Base-by-base conservation (phyloP, 1,140 invertebrate genomes). In the Atta texana region DNA sequence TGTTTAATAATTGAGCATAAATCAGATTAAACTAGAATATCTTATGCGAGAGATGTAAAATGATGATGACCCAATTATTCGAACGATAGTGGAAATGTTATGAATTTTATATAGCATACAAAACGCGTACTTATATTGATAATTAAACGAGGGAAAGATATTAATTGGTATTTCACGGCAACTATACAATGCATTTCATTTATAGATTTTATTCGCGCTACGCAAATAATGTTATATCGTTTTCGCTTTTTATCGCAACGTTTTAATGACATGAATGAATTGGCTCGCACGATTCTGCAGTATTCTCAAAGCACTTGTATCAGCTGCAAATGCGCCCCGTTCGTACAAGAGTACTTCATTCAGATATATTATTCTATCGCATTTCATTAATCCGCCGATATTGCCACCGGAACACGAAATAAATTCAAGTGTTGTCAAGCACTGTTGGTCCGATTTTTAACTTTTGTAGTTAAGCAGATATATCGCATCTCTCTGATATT, bases 361-460 rank as follows among this genome's bases (percentile, higher is more conserved):
- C 28, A 72, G 34, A 75, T 31, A 64, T 84, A 88, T 84, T 74
- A 44, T 74, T 28, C 77, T 66, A 59, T 55, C 51, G 85, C 78
- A 82, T 90, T 89, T 86, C 68, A 86, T 88, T 91, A 87, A 92
- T 88, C 57, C 39, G 39, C 76, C 49, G 66, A 57, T 81, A 89
- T 81, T 28, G 49, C 75, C 53, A 34, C 69, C 53, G 5, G 49
- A 59, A 87, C 72, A 68, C 31, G 64, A 57, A 34, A 81, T 72
- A 61, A 81, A 68, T 34, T 59, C 34, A 85, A 63, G 57, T 16
- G 53, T 44, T 44, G 39, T 44, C 39, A 57, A 75, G 61, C 59
- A 39, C 34, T 74, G 86, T 77, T 39, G 63, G 59, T 16, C 28
- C 24, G 68, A 76, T 89, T 90, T 68, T 77, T 86, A 86, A 90